Base-by-base conservation (phyloP, 1,140 invertebrate species). In the Drosophila kohkoa region DNA sequence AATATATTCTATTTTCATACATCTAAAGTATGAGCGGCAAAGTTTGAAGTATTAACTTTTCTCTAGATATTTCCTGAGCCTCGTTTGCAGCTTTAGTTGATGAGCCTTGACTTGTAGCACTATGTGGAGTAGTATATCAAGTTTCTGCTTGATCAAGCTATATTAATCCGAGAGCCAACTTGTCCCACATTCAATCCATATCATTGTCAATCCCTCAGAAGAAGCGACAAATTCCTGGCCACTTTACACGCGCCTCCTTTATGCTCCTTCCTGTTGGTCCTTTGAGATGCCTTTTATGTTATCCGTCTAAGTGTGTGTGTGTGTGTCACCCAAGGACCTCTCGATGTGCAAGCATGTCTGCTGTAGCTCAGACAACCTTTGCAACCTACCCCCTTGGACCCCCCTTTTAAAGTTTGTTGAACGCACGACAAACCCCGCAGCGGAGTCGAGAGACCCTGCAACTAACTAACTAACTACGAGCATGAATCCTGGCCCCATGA, bases 401-500 rank as follows among this genome's bases (percentile, higher is more conserved):
- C 48, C 32, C 5, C 38, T 52, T 45, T 49, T 51, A 20, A 68
- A 68, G 58, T 51, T 73, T 73, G 11, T 3, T 43, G 35, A 38
- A 38, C 35, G 35, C 35, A 54, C 30, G 52, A 35, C 48, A 7
- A 54, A 28, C 8, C 7, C 10, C 25, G 15, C 32, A 11, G 6
- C 15, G 30, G 16, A 20, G 54, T 20, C 41, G 3, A 7, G 28
- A 48, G 13, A 1, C 1, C 41, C n/a, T 20, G 15, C 35, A 63
- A 86, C 76, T 75, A 77, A 74, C 81, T 85, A 86, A 87, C 82
- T 86, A 86, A 85, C 81, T 85, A 81, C 35, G 35, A 38, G 35
- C 8, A 38, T 86, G 82, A 86, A 78, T 86, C 82, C 70, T 88
- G 87, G 20, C 20, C 79, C 79, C 82, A 88, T 86, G 86, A 86